Percentiles rank a stretch among this genome's conserved stretches.
These are phyloP conservation scores for Gonioctena quinquepunctata DNA, from an alignment of 1,140 invertebrate species.

Conservation along the genomic window DNA sequence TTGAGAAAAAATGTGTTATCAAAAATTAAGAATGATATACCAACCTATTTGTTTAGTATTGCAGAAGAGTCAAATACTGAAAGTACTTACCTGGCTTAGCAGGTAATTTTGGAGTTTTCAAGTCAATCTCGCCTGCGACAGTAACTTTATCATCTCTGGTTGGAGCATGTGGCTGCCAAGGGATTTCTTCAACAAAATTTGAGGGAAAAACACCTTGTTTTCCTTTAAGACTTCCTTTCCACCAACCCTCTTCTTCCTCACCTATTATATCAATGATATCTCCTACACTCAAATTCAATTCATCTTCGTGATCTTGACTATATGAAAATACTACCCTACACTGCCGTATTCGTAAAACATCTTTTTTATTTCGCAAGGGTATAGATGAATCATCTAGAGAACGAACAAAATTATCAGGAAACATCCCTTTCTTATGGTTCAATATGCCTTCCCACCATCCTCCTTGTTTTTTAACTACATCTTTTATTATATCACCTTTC, in stretches of 20 bases:
- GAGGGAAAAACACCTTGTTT: slow-evolving; percentile 88
- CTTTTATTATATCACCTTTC: slow-evolving; percentile 88
- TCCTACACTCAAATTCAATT: slow-evolving; percentile 81
- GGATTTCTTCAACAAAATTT: slow-evolving; percentile 84
- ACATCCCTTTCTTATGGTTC: slow-evolving; percentile 86
- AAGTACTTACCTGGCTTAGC: slow-evolving; percentile 63
- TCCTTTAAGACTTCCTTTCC: slow-evolving; percentile 77
- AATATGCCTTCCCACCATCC: slow-evolving; percentile 98
- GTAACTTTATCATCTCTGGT: slow-evolving; percentile 36
- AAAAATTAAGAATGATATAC: too few relatives aligned
- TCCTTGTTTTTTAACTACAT: slow-evolving; percentile 80
- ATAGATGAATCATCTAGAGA: slow-evolving; percentile 57
- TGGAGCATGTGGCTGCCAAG: slow-evolving; percentile 26
- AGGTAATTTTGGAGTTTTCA: slow-evolving; percentile 55
- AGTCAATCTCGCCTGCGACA: slow-evolving; percentile 43
- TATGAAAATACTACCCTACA: slow-evolving; percentile 91
- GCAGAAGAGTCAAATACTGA: neutral
- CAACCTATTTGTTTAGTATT: too few relatives aligned
- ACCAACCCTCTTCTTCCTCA: slow-evolving; percentile 91
- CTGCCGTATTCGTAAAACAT: slow-evolving; percentile 57
- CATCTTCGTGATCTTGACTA: slow-evolving; percentile 88
- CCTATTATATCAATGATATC: slow-evolving; percentile 87
- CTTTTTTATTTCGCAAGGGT: slow-evolving; percentile 36
- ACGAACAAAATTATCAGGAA: slow-evolving; percentile 96
- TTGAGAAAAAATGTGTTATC: too few relatives aligned